Conservation (phyloP, 2,888 invertebrate genomes). For the Pinctada fucata region DNA sequence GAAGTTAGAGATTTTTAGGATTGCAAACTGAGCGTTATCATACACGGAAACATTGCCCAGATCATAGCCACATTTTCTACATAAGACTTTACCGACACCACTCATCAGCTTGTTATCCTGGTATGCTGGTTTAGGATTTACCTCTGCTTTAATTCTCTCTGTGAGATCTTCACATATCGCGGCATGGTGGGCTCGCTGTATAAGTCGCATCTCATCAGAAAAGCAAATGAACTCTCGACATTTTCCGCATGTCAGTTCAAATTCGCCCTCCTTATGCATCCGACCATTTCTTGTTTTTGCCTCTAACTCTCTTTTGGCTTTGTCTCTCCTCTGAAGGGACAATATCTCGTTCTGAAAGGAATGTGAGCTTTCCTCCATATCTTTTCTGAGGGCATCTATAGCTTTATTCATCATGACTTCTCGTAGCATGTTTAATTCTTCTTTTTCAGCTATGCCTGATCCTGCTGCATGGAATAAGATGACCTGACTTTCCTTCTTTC, state of each 20-base stretch:
- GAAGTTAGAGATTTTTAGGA: constrained; percentile 57
- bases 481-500: constrained; percentile 68
- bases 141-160: constrained; percentile 39
- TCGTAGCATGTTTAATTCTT: constrained; percentile 68
- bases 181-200: constrained; percentile 64
- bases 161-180: constrained; percentile 54
- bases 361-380: constrained; percentile 37
- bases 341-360: constrained; percentile 45
- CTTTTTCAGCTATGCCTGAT: constrained; percentile 67
- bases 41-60: constrained; percentile 54
- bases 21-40: constrained; percentile 52
- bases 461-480: constrained; percentile 60
- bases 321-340: constrained; percentile 54
- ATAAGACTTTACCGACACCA: constrained; percentile 50
- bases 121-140: constrained; percentile 30
- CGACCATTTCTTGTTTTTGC: constrained; percentile 29
- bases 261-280: constrained; percentile 51
- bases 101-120: constrained; percentile 41
- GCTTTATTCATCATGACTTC: constrained; percentile 72
- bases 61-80: constrained; percentile 56
- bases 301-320: constrained; percentile 56
- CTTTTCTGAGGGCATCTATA: constrained; percentile 52
- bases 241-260: constrained; percentile 61
- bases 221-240: constrained; percentile 65
- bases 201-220: constrained; percentile 61